These are phyloP conservation scores for Nezara viridula DNA, from an alignment of 2,888 invertebrate genomes.

Conservation along the genomic window DNA sequence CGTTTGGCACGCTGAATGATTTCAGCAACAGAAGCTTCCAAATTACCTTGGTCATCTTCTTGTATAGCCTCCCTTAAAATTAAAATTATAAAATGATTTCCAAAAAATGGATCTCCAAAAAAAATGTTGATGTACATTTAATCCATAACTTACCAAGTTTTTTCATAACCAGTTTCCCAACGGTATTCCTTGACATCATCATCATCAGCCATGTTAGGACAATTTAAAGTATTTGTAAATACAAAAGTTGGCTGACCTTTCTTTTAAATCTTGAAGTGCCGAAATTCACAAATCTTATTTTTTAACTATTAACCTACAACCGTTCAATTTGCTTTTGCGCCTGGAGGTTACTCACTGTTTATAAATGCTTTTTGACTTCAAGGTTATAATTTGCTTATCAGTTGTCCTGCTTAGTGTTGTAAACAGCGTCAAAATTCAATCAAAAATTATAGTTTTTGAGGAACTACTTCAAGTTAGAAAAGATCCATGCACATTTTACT, in stretches of 20 bases:
- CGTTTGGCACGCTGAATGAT: conserved; percentile 91
- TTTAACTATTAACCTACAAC: too few species aligned
- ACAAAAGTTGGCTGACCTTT: not conserved
- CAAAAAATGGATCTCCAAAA: not conserved
- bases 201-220: conserved; percentile 78
- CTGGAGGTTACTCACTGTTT: not conserved
- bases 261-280: not conserved
- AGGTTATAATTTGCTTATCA: conserved; percentile 23
- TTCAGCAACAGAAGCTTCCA: conserved; percentile 92
- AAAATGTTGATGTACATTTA: conserved; percentile 28
- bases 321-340: not conserved
- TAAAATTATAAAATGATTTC: not conserved
- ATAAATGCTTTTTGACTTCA: not conserved
- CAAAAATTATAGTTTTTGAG: not conserved
- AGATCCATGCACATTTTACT: not conserved
- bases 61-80: conserved; percentile 89
- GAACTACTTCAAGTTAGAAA: not conserved
- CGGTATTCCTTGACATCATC: conserved; percentile 91
- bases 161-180: conserved; percentile 96
- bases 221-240: not conserved
- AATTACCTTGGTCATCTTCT: conserved; percentile 94
- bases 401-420: not conserved
- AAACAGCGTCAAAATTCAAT: not conserved
- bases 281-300: not conserved
- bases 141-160: conserved; percentile 82